Percentiles rank a stretch among this genome's conserved stretches.
These are phyloP conservation scores for Colaptes auratus DNA, from an alignment of 2,113 vertebrate genomes.

Conservation along the genomic window DNA sequence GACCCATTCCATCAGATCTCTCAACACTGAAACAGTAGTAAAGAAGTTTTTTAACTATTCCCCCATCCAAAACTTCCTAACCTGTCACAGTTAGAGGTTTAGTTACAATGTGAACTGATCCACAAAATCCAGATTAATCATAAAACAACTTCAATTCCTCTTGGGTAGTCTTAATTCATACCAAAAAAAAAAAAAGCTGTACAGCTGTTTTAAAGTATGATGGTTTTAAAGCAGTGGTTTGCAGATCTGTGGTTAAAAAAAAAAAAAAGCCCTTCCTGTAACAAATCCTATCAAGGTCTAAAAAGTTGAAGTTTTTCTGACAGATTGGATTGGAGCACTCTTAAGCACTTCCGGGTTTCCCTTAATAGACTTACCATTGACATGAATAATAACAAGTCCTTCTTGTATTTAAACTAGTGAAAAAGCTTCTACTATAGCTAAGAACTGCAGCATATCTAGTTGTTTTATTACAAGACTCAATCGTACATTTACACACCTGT, in stretches of 20 bases:
- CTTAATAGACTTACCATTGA: neutral
- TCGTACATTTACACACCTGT: neutral
- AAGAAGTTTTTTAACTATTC: neutral
- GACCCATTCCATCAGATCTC: too few species aligned
- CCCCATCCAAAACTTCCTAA: neutral
- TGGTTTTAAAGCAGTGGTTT: neutral
- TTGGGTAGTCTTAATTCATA: too few species aligned
- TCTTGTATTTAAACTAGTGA: neutral
- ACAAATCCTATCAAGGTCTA: neutral
- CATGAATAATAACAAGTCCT: neutral
- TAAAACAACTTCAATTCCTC: neutral
- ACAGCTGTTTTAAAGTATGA: neutral
- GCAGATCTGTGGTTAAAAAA: neutral
- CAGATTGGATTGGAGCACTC: neutral
- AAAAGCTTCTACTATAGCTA: neutral
- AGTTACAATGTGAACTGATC: neutral
- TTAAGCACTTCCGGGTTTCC: neutral
- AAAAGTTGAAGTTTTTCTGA: neutral
- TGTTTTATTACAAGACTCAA: neutral
- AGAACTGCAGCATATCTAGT: neutral
- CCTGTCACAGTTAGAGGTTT: neutral
- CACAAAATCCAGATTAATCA: slow-evolving; percentile 7
- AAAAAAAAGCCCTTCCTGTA: neutral
- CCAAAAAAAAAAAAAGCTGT: neutral
- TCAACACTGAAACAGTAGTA: neutral